Conservation (phyloP, 1,140 invertebrate species). For the Drosophila murphyi region DNA sequence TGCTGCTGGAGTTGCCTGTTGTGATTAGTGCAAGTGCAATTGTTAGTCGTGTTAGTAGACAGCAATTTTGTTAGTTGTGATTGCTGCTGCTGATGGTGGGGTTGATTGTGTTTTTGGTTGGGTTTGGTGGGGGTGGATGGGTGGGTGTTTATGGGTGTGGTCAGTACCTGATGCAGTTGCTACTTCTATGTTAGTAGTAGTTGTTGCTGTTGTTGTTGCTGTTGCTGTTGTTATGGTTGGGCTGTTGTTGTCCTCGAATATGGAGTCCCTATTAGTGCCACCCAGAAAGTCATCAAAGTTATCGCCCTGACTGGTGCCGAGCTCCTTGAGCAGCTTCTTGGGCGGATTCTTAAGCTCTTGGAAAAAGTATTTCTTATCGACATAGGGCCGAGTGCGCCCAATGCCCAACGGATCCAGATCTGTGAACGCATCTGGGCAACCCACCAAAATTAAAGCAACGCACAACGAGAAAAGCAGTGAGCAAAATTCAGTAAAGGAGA, state of each 20-base stretch:
- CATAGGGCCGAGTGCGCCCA: slow-evolving; percentile 94
- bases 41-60: slow-evolving; percentile 58
- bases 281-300: slow-evolving; percentile 58
- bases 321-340: slow-evolving; percentile 94
- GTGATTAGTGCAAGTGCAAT: slow-evolving; percentile 73
- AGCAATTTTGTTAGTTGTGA: slow-evolving; percentile 45
- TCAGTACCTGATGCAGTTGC: slow-evolving; percentile 33
- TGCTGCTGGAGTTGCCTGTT: slow-evolving; percentile 38
- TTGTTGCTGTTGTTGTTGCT: slow-evolving; percentile 9
- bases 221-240: slow-evolving; percentile 30
- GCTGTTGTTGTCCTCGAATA: slow-evolving; percentile 59
- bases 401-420: slow-evolving; percentile 96
- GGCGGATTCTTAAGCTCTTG: slow-evolving; percentile 96
- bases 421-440: slow-evolving; percentile 92
- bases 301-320: slow-evolving; percentile 84
- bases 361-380: slow-evolving; percentile 98
- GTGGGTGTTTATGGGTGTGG: slow-evolving; percentile 11
- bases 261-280: slow-evolving; percentile 53
- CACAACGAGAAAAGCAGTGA: slow-evolving; percentile 23
- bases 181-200: slow-evolving; percentile 13
- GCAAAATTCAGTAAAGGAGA: background rate
- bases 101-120: background rate
- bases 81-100: slow-evolving; percentile 9
- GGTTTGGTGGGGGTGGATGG: background rate
- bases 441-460: background rate